Conservation (phyloP, 2,113 vertebrate species). For the Plectropomus leopardus region DNA sequence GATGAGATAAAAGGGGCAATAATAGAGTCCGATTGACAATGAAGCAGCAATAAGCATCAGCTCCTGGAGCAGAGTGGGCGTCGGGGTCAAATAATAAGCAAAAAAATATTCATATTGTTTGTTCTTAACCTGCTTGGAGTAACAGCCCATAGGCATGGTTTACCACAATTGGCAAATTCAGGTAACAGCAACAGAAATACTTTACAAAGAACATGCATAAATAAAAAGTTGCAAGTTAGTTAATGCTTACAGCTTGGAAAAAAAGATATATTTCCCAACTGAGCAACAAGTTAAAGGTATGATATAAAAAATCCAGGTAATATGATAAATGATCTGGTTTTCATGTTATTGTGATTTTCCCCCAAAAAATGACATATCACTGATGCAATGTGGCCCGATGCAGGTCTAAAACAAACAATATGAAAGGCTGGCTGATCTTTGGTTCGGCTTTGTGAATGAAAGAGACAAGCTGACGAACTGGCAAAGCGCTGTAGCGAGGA, state of each 20-base stretch:
- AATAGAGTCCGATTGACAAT: not conserved
- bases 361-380: not conserved
- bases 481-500: conserved; percentile 14
- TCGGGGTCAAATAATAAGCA: not conserved
- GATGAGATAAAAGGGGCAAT: not conserved
- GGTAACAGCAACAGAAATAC: not conserved
- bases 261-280: not conserved
- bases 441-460: not conserved
- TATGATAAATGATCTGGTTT: not conserved
- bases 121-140: not conserved
- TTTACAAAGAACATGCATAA: not conserved
- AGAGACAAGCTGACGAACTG: not conserved
- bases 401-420: conserved; percentile 18
- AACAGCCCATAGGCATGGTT: not conserved
- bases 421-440: not conserved
- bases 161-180: not conserved
- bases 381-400: not conserved
- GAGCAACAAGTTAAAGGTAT: not conserved
- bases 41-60: conserved; percentile 32
- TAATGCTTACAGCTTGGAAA: not conserved
- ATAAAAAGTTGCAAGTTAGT: not conserved
- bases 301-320: not conserved
- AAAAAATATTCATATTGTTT: not conserved
- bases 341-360: not conserved
- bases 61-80: not conserved